Conservation (phyloP, 35 echinoderm and acorn worm species). For the Nesometra sesokonis region DNA sequence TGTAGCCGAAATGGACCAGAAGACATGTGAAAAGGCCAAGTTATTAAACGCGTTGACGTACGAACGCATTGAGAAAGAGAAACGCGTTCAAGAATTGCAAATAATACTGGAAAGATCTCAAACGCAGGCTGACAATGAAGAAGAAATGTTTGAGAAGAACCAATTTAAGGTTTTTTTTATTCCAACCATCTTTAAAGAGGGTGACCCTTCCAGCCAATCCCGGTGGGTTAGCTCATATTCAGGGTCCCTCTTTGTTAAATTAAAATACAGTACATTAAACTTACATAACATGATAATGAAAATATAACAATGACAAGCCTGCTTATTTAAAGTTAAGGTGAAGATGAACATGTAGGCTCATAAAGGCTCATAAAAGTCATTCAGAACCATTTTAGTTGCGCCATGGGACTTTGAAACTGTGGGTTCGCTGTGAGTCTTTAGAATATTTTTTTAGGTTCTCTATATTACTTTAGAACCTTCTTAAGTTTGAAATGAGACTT, state of each 20-base stretch:
- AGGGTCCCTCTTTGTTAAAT: neutral
- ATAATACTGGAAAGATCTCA: slow-evolving; percentile 13
- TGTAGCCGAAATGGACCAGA: slow-evolving; percentile 76
- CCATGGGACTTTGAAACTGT: no score
- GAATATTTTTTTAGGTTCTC: no score
- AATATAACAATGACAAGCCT: neutral
- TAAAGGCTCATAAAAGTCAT: neutral
- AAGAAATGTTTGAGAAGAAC: slow-evolving; percentile 49
- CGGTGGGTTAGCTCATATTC: neutral
- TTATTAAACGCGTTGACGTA: slow-evolving; percentile 62
- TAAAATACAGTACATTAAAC: no score
- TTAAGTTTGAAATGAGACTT: no score
- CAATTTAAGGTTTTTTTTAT: slow-evolving; percentile 50
- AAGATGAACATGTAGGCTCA: neutral
- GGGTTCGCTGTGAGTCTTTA: no score
- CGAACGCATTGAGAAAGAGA: slow-evolving; percentile 39
- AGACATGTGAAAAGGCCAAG: slow-evolving; percentile 77
- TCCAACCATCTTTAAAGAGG: no score
- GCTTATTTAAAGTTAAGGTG: neutral
- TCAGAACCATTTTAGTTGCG: no score
- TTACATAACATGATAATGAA: no score
- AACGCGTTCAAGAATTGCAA: slow-evolving; percentile 52
- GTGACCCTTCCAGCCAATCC: no score
- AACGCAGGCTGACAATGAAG: slow-evolving; percentile 30
- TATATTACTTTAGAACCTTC: no score